These are phyloP conservation scores for Odontothrips loti DNA, from an alignment of 2,888 invertebrate genomes.

Conservation along the genomic window DNA sequence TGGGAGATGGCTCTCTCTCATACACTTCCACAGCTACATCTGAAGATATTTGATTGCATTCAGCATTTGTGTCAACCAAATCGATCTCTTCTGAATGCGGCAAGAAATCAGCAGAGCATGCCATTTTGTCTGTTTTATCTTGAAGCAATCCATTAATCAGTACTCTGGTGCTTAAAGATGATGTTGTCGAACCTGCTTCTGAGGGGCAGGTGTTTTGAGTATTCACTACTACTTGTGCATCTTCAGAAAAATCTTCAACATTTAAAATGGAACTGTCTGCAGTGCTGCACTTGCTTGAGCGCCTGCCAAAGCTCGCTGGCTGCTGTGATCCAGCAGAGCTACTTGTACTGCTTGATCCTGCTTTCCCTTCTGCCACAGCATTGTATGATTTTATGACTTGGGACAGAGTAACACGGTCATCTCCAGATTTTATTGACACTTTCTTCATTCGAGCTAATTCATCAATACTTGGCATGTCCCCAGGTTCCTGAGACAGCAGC, in stretches of 20 bases:
- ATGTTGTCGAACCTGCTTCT: background rate
- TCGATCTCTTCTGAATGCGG: background rate
- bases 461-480: background rate
- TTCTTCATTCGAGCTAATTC: background rate
- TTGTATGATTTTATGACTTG: background rate
- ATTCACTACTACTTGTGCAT: background rate
- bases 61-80: no score
- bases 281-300: background rate
- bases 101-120: background rate
- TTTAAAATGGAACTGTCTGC: background rate
- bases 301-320: no score
- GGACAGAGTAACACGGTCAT: background rate
- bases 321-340: no score
- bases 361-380: background rate
- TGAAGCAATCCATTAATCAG: background rate
- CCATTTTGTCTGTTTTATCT: background rate
- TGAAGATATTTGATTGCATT: no score
- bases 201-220: background rate
- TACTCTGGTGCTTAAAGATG: background rate
- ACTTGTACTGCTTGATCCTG: background rate
- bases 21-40: background rate
- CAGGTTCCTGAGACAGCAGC: slow-evolving; percentile 5
- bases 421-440: background rate
- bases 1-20: background rate
- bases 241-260: background rate